Percentiles rank a stretch among this genome's conserved stretches.
Evolutionary conservation across 2,113 vertebrate genomes (phyloP).

Genomic region (Cheilinus undulatus): DNA sequence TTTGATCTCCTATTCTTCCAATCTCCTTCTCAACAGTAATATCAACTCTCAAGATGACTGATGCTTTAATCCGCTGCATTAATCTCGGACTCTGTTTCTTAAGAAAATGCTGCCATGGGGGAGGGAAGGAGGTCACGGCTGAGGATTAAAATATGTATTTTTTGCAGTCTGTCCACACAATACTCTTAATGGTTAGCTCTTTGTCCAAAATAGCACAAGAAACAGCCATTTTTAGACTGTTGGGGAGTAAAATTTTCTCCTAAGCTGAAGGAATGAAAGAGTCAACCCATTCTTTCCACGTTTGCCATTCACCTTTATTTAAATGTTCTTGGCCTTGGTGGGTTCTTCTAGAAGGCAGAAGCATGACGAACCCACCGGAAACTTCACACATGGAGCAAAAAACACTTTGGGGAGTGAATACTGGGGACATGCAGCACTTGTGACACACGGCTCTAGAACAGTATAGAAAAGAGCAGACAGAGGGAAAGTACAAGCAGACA

Average conservation of each 20-base stretch:
- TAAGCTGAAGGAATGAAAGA: no score
- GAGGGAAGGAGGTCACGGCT: conserved; percentile 25
- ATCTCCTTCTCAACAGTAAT: conserved; percentile 87
- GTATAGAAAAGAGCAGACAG: conserved; percentile 88
- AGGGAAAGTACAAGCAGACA: conserved; percentile 83
- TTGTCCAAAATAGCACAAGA: not conserved
- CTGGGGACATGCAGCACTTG: conserved; percentile 87
- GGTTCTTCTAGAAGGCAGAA: conserved; percentile 91
- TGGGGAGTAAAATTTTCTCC: no score
- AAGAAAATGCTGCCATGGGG: conserved; percentile 53
- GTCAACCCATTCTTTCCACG: conserved; percentile 59
- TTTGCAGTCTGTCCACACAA: conserved; percentile 35
- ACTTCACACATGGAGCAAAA: conserved; percentile 86
- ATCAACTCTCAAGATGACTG: conserved; percentile 74
- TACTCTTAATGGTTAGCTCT: not conserved
- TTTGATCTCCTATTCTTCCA: conserved; percentile 85
- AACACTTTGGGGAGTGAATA: conserved; percentile 80
- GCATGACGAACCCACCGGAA: conserved; percentile 87
- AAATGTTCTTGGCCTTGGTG: conserved; percentile 85
- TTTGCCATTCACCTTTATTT: conserved; percentile 91
- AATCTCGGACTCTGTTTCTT: conserved; percentile 77
- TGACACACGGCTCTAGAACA: conserved; percentile 84
- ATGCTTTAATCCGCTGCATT: conserved; percentile 79
- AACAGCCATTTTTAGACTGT: not conserved
- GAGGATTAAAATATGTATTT: conserved; percentile 72